These are phyloP conservation scores for Bergia puertoricense DNA, from an alignment of 92 coral and sea anemone species.

Conservation along the genomic window DNA sequence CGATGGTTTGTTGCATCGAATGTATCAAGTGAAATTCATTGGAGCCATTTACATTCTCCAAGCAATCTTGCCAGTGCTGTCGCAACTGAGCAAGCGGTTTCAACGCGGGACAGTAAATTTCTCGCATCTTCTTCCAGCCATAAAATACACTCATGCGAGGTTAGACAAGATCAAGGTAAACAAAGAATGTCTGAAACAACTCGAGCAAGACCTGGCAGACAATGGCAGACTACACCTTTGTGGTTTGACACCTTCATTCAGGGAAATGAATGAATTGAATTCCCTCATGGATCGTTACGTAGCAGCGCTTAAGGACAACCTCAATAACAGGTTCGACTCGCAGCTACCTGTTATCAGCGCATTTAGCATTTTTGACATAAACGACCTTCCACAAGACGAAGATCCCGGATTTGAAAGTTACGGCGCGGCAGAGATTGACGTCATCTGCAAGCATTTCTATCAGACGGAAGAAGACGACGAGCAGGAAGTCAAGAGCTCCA, in stretches of 20 bases:
- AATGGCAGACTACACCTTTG: conserved; percentile 23
- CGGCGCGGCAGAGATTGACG: conserved; percentile 38
- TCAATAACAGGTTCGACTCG: conserved; percentile 9
- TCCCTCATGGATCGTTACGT: conserved; percentile 1
- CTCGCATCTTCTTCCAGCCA: not conserved
- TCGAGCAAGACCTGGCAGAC: conserved; percentile 11
- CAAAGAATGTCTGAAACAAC: conserved; percentile 38
- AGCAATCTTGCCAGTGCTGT: conserved; percentile 14
- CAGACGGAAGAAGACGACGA: conserved; percentile 36
- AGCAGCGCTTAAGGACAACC: conserved; percentile 3
- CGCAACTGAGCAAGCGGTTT: not conserved
- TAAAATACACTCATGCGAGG: conserved; percentile 23
- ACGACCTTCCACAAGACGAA: conserved; percentile 30
- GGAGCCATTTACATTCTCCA: conserved; percentile 24
- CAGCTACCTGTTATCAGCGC: conserved; percentile 15
- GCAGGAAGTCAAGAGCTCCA: not conserved
- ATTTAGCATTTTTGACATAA: conserved; percentile 16
- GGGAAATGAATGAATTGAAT: not conserved
- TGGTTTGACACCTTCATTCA: not conserved
- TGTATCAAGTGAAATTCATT: conserved; percentile 13
- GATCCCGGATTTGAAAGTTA: conserved; percentile 42
- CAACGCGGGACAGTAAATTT: not conserved
- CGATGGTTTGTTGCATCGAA: conserved; percentile 6
- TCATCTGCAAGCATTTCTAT: conserved; percentile 38
- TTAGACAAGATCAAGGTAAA: not conserved